These are phyloP conservation scores for Microcebus tavaratra DNA, from an alignment of 2,113 vertebrate species.

Conservation along the genomic window DNA sequence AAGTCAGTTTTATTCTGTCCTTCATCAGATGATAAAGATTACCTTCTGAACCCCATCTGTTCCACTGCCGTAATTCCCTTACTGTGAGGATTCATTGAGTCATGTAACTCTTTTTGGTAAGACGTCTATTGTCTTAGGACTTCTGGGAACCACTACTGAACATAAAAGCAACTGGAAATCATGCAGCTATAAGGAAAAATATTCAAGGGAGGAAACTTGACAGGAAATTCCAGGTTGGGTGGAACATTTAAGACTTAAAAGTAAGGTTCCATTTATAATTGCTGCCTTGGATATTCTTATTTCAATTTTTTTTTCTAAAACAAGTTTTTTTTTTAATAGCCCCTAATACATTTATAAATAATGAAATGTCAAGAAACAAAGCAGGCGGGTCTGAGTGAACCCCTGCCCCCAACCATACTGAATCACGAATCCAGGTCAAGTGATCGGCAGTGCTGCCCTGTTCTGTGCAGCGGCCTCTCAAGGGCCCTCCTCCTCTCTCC, in stretches of 20 bases:
- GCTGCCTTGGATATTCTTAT: conserved; percentile 34
- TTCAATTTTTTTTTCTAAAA: conserved; percentile 42
- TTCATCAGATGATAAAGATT: not conserved
- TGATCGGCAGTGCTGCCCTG: not conserved
- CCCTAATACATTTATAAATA: not conserved
- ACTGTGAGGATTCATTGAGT: conserved; percentile 1
- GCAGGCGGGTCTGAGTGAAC: not conserved
- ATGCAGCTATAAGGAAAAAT: conserved; percentile 57
- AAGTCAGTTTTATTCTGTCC: not conserved
- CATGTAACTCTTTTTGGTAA: conserved; percentile 44
- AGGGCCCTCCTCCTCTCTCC: not conserved
- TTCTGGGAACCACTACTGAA: conserved; percentile 64
- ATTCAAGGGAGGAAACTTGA: conserved; percentile 62
- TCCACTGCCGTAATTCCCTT: not conserved
- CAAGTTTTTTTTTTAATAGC: not conserved
- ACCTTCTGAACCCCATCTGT: not conserved
- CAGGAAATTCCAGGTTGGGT: conserved; percentile 66
- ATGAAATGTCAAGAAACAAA: not conserved
- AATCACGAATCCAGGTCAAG: not conserved
- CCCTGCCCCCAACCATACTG: not conserved
- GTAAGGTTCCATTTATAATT: conserved; percentile 46
- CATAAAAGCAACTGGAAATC: conserved; percentile 69
- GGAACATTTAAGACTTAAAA: conserved; percentile 49
- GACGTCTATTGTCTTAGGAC: conserved; percentile 55
- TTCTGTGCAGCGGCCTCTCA: not conserved